These are phyloP conservation scores for Chorisops tibialis DNA, from an alignment of 2,888 invertebrate genomes.

Conservation along the genomic window DNA sequence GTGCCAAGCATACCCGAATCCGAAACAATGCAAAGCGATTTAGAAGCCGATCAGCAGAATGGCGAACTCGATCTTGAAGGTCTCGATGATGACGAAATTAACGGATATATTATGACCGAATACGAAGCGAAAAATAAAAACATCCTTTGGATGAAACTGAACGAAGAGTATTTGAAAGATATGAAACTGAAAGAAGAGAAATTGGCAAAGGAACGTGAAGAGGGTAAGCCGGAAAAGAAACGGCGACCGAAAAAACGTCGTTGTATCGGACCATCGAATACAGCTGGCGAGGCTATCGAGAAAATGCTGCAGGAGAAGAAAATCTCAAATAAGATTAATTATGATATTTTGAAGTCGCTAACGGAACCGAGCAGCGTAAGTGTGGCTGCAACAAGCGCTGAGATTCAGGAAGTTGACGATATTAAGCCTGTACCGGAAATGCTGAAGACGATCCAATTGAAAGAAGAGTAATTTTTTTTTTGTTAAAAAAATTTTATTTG, in stretches of 20 bases:
- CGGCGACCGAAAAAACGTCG: constrained; percentile 64
- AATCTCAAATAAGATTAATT: constrained; percentile 95
- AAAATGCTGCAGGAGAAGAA: constrained; percentile 95
- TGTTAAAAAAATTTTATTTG: too few species aligned
- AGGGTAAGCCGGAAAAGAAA: constrained; percentile 82
- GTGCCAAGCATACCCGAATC: constrained; percentile 55
- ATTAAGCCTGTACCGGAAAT: not conserved
- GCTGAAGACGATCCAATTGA: not conserved
- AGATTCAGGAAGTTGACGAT: not conserved
- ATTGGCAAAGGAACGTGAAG: constrained; percentile 75
- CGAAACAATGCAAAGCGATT: constrained; percentile 3
- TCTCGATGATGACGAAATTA: constrained; percentile 87
- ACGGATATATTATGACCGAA: constrained; percentile 77
- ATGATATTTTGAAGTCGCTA: constrained; percentile 87
- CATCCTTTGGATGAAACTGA: constrained; percentile 80
- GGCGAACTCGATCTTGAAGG: constrained; percentile 66
- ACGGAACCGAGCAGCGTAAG: constrained; percentile 37
- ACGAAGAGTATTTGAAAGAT: constrained; percentile 81
- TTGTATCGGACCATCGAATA: constrained; percentile 62
- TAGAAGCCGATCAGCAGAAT: constrained; percentile 36
- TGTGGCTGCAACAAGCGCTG: not conserved
- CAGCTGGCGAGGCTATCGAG: constrained; percentile 87
- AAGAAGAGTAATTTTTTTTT: not conserved
- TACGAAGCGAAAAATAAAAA: constrained; percentile 80
- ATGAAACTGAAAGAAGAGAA: constrained; percentile 83